Percentiles rank a stretch among this genome's conserved stretches.
Evolutionary conservation across 2,797 vertebrate genomes (phyloP).

Genomic region (Chiroxiphia lanceolata): DNA sequence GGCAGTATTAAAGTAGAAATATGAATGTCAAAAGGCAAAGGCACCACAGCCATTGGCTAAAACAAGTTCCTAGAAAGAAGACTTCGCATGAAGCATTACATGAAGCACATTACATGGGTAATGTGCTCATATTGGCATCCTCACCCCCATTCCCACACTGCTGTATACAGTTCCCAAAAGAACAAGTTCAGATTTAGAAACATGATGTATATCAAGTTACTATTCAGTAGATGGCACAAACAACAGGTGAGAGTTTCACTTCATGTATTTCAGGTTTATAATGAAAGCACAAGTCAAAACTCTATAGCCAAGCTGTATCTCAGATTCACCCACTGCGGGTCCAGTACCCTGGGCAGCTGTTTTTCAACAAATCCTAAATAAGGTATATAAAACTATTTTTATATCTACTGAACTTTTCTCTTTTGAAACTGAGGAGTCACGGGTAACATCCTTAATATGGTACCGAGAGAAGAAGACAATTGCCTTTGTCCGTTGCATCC

Average conservation of each 20-base stretch:
- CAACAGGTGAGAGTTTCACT: background rate
- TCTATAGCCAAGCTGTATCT: background rate
- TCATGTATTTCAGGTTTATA: background rate
- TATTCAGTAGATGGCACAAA: background rate
- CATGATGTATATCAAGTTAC: background rate
- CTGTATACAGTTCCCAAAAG: background rate
- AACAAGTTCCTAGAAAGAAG: background rate
- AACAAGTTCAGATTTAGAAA: background rate
- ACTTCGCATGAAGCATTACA: background rate
- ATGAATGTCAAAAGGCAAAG: background rate
- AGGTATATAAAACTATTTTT: background rate
- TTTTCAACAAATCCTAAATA: background rate
- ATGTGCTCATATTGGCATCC: rapidly evolving
- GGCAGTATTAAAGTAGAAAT: background rate
- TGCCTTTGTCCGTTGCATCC: background rate
- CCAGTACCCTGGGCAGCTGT: background rate
- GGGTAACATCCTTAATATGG: background rate
- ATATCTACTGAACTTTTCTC: background rate
- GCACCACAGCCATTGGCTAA: background rate
- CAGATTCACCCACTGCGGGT: background rate
- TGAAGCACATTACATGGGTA: too few relatives aligned
- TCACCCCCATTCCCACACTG: background rate
- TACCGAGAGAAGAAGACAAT: background rate
- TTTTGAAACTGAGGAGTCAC: background rate
- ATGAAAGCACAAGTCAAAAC: background rate